A percentile compares a stretch with the other conserved stretches of the same genome.
phyloP scores from a whole-genome alignment of 2,113 vertebrate genomes.

The Lophius piscatorius region DNA sequence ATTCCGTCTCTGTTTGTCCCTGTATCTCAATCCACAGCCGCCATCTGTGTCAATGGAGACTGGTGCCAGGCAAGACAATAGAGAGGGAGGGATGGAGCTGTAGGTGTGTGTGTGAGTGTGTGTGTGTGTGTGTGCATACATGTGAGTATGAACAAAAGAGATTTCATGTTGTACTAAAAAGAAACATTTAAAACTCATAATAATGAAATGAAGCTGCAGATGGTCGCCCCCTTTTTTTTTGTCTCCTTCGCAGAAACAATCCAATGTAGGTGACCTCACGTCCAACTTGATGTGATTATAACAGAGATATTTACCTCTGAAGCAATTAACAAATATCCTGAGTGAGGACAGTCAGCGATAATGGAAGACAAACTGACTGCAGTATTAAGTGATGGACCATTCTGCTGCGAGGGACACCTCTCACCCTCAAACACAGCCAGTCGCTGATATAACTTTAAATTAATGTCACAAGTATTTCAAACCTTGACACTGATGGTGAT shows the following conservation, averaged over 20 bases:
- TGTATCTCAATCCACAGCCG: constrained; percentile 31
- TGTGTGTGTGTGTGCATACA: constrained; percentile 19
- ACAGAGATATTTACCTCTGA: not conserved
- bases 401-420: too few species aligned
- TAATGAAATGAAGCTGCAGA: too few species aligned
- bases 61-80: constrained; percentile 54
- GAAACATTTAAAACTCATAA: too few species aligned
- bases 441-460: too few species aligned
- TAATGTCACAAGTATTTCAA: too few species aligned
- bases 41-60: constrained; percentile 57
- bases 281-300: constrained; percentile 1
- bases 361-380: too few species aligned
- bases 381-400: too few species aligned
- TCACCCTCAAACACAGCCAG: too few species aligned
- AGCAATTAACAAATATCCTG: not conserved
- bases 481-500: too few species aligned
- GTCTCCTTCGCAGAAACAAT: not conserved
- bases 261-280: not conserved
- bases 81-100: constrained; percentile 30
- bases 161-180: too few species aligned
- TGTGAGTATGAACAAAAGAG: constrained; percentile 14
- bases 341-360: not conserved
- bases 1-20: constrained; percentile 22
- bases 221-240: too few species aligned
- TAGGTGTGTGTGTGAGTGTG: constrained; percentile 22